Base-by-base conservation (phyloP, 1,140 invertebrate genomes). In the Pararge aegeria region DNA sequence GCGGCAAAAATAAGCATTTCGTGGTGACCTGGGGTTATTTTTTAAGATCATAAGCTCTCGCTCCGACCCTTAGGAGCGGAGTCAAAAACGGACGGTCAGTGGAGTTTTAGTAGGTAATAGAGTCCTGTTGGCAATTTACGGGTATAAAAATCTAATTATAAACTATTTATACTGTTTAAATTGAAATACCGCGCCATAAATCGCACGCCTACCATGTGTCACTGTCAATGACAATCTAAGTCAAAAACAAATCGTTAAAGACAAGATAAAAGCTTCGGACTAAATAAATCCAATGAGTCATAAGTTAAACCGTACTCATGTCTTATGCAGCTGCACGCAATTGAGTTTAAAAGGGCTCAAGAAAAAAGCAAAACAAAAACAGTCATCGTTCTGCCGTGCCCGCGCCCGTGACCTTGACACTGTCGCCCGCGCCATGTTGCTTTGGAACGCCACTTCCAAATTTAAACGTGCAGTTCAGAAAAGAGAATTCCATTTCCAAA, bases 361-460 rank as follows among this genome's bases (percentile, higher is more conserved):
- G 66, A 46, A 53, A 70, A 69, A 67, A 71, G 13, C 13, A 38
- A 38, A 67, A 61, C 64, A 66, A 62, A 68, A 66, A 52, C 51
- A 60, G 54, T 61, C 38, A 61, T 58, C 51, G 48, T 48, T 44
- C 51, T 42, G 18, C 68, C 34, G 64, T 52, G 34, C 65, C 63
- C 46, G 37, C 65, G 62, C 40, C 56, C 64, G 51, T 72, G 75
- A 76, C 77, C 77, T 80, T 80, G 77, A 78, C 77, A 78, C 66
- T 71, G 64, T 51, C 57, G 57, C 49, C 57, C 55, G 48, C 56
- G 56, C 56, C 21, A 13, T 42, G 24, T 29, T 13, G 9, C 18
- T 0, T 7, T 42, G 56, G 21, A 40, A 27, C 10, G n/a, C 21
- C 24, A 50, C n/a, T 58, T 51, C 55, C 49, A 51, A 50, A 50